Base-by-base conservation (phyloP, 2,888 invertebrate species). In the Chalcis sispes region DNA sequence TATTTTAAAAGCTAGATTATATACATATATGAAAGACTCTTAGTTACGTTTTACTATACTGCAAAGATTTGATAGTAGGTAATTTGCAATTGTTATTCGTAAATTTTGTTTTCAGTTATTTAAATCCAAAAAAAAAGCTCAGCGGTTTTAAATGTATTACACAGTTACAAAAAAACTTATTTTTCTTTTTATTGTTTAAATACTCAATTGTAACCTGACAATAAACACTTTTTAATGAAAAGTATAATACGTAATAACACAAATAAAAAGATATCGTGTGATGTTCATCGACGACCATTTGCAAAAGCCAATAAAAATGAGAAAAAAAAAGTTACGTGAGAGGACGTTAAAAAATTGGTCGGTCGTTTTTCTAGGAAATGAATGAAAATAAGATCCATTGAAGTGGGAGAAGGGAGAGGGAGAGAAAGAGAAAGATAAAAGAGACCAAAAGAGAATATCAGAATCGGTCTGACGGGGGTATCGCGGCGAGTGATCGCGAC, bases 341-440 rank as follows among this genome's bases (percentile, higher is more conserved):
- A 58, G 15, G 50, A 36, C 18, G 18, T 40, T 61, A 71, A 70
- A 70, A 71, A 71, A 71, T 67, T 10, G 62, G 29, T 42, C 29
- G 52, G 15, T 72, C 64, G 48, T 64, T 64, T 72, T 64, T 72
- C 18, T 25, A 36, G 56, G 72, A 64, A 71, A 72, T 56, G 64
- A 72, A 62, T 29, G 71, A 71, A 54, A 71, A 54, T 61, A 29
- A 36, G 36, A 29, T 58, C 36, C 69, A 69, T 59, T 40, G 54
- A 67, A 58, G 25, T 15, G 13, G 20, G 23, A 36, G 36, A 10
- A 7, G 10, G n/a, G n/a, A n/a, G n/a, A n/a, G n/a, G n/a, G n/a
- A n/a, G n/a, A n/a, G n/a, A n/a, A n/a, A n/a, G n/a, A n/a, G n/a
- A n/a, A n/a, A n/a, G n/a, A n/a, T n/a, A n/a, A n/a, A n/a, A n/a